phyloP scores from a whole-genome alignment of 2,888 invertebrate species.

The Drepanosiphum platanoidis region DNA sequence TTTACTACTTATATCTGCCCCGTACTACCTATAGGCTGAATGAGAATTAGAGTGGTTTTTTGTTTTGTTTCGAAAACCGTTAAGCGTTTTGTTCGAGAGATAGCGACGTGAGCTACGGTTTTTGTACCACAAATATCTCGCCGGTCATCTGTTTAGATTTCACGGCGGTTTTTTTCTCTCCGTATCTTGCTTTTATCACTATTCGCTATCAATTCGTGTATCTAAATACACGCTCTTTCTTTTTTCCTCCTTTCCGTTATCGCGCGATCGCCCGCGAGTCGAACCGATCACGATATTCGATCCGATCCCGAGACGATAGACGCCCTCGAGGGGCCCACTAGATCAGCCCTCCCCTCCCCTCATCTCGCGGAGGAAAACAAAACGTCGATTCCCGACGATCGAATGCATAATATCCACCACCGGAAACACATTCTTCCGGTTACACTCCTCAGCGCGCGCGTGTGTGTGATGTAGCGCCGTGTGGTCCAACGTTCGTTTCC shows the following conservation, averaged over 20 bases:
- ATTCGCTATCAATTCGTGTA: slow-evolving; percentile 33
- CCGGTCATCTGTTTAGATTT: not conserved
- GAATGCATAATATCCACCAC: not conserved
- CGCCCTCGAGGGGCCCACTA: not conserved
- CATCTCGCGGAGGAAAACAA: not conserved
- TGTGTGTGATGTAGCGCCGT: not conserved
- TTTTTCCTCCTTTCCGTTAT: not conserved
- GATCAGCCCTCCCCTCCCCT: not conserved
- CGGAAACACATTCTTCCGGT: slow-evolving; percentile 53
- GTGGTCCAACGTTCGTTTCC: slow-evolving; percentile 22
- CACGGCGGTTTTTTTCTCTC: not conserved
- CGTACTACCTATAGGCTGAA: no score
- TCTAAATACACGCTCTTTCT: not conserved
- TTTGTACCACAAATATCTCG: slow-evolving; percentile 3
- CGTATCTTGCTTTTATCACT: not conserved
- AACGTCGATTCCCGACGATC: not conserved
- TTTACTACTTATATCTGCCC: not conserved
- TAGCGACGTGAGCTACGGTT: slow-evolving; percentile 9
- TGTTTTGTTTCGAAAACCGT: slow-evolving; percentile 21
- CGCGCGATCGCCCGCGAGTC: not conserved
- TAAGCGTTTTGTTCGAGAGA: slow-evolving; percentile 1
- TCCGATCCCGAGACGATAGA: not conserved
- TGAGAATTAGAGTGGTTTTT: slow-evolving; percentile 19
- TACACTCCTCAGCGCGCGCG: not conserved
- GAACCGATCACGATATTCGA: not conserved